Evolutionary conservation across 92 coral and sea anemone genomes (phyloP).

Genomic region (Parazoanthus swiftii): DNA sequence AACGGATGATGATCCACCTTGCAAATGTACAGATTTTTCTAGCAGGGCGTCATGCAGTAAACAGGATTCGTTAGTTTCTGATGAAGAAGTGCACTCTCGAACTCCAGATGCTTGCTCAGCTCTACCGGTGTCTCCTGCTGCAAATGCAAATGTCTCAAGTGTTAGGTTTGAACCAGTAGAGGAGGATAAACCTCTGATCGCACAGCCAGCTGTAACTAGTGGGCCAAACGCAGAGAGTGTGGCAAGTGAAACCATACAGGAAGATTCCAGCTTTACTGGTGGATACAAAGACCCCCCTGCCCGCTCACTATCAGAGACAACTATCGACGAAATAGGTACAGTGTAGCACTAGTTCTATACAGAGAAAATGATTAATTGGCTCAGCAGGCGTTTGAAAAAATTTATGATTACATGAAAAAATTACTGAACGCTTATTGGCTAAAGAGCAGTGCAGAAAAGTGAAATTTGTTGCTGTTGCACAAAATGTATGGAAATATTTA

Average conservation of each 20-base stretch:
- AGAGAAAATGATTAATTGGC: too few species aligned
- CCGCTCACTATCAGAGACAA: slow-evolving; percentile 18
- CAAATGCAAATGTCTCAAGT: background rate
- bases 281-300: slow-evolving; percentile 22
- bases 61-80: background rate
- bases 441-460: too few species aligned
- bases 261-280: slow-evolving; percentile 29
- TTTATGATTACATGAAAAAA: too few species aligned
- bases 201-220: background rate
- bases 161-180: background rate
- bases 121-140: background rate
- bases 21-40: background rate
- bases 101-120: background rate
- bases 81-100: background rate
- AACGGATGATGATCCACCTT: background rate
- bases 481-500: too few species aligned
- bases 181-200: background rate
- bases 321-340: slow-evolving; percentile 21
- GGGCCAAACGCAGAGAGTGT: background rate
- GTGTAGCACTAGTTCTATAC: background rate
- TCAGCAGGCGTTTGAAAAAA: too few species aligned
- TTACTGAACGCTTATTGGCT: too few species aligned
- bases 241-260: background rate
- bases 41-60: background rate
- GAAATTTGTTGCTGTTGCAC: too few species aligned